phyloP scores from a whole-genome alignment of 2,797 vertebrate genomes.

The Tolypeutes matacus region DNA sequence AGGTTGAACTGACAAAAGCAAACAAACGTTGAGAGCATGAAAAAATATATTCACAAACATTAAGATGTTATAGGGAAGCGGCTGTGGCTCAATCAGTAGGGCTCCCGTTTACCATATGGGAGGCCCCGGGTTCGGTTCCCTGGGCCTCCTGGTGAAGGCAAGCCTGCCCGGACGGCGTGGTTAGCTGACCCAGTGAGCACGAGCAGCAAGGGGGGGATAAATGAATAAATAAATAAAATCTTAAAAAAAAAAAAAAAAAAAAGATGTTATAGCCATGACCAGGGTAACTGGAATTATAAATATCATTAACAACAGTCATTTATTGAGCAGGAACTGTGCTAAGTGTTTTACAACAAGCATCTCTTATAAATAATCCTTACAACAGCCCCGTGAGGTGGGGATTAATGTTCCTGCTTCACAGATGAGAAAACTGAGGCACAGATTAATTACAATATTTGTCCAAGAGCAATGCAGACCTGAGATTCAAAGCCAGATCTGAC shows the following conservation, averaged over 20 bases:
- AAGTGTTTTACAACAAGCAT: not conserved
- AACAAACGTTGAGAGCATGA: not conserved
- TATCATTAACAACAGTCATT: not conserved
- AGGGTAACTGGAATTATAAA: not conserved
- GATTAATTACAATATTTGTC: slow-evolving; percentile 42
- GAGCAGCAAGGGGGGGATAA: too few species aligned
- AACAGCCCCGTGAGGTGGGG: not conserved
- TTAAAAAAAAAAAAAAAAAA: too few species aligned
- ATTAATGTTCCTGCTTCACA: not conserved
- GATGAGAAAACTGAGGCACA: slow-evolving; percentile 24
- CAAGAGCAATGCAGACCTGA: slow-evolving; percentile 30
- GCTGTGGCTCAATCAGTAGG: too few species aligned
- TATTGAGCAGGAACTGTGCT: not conserved
- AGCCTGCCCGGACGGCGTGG: too few species aligned
- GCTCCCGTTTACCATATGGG: too few species aligned
- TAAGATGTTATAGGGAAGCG: not conserved
- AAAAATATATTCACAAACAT: slow-evolving; percentile 42
- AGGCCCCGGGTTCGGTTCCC: too few species aligned
- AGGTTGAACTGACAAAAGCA: slow-evolving; percentile 53
- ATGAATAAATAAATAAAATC: too few species aligned
- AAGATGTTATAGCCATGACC: not conserved
- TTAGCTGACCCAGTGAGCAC: too few species aligned
- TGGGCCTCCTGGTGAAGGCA: too few species aligned
- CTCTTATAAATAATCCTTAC: slow-evolving; percentile 41
- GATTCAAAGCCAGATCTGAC: slow-evolving; percentile 10